Base-by-base conservation (phyloP, 2,888 invertebrate species). In the Zootermopsis nevadensis region DNA sequence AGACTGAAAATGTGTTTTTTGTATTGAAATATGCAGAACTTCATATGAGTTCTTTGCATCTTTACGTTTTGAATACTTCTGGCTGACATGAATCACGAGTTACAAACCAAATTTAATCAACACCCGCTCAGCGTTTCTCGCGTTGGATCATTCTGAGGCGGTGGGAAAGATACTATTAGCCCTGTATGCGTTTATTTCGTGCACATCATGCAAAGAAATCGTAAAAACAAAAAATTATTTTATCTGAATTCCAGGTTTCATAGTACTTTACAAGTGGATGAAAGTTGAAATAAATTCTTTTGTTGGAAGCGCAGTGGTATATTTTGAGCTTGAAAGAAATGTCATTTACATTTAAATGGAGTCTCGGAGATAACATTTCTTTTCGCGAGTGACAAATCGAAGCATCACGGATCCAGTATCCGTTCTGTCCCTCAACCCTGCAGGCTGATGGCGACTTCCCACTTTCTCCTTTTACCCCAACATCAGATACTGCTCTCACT, bases 271-370 rank as follows among this genome's bases (percentile, higher is more conserved):
- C 33, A 69, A 69, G 33, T 69, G 69, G 69, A 69, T 69, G 33
- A 33, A 69, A 69, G 31, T 33, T 69, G 69, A 22, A 24, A 69
- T 12, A 24, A 22, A 69, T 33, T 69, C 33, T 19, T 69, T 33
- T 12, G 22, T 33, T 31, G 33, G 69, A 69, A 69, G 38, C 27
- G 15, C n/a, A 80, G n/a, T 10, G 42, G 10, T 66, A 48, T 48
- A 38, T 27, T 69, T 35, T 30, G 66, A 53, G 35, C 38, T 42
- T 53, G 82, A 66, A 82, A 77, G 82, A 82, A 82, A 82, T 77
- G 82, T 82, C 82, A 77, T 82, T 82, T 82, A 77, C 82, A 82
- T 82, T 82, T 82, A 82, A 82, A 82, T 82, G 55, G 82, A 60
- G 77, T 82, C 67, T 55, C 19, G 55, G 82, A 55, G 67, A 66